These are phyloP conservation scores for Chaenogobius annularis DNA, from an alignment of 2,113 vertebrate species.

Conservation along the genomic window DNA sequence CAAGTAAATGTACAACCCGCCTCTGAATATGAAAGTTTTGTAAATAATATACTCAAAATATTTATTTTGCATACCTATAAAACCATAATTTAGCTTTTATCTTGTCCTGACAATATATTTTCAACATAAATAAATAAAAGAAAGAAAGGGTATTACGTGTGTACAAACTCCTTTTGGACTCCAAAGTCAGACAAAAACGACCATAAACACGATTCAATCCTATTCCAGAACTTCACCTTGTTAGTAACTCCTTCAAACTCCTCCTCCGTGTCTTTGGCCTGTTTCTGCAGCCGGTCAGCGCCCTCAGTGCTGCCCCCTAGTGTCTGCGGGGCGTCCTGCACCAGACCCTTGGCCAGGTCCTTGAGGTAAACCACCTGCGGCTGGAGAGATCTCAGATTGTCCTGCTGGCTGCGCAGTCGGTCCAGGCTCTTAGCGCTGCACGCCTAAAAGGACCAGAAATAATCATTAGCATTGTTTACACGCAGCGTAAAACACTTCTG, in stretches of 20 bases:
- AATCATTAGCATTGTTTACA: not conserved
- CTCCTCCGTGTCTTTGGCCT: slow-evolving; percentile 82
- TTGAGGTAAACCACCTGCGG: slow-evolving; percentile 91
- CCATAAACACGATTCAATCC: not conserved
- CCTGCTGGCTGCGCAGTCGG: slow-evolving; percentile 88
- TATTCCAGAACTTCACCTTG: slow-evolving; percentile 68
- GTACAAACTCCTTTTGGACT: not conserved
- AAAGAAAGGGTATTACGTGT: too few species aligned
- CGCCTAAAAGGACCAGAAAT: slow-evolving; percentile 73
- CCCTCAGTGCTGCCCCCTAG: slow-evolving; percentile 76
- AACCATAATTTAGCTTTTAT: too few species aligned
- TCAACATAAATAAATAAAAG: too few species aligned
- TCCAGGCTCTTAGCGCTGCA: slow-evolving; percentile 96
- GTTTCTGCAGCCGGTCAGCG: slow-evolving; percentile 78
- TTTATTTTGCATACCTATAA: too few species aligned
- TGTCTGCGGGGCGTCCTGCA: slow-evolving; percentile 85
- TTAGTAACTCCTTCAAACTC: slow-evolving; percentile 83
- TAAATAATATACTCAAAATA: too few species aligned
- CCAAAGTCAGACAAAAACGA: too few species aligned
- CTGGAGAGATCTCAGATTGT: slow-evolving; percentile 84
- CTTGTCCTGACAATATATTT: too few species aligned
- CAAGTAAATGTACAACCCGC: too few species aligned
- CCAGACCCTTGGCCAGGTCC: slow-evolving; percentile 87
- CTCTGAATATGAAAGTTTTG: too few species aligned
- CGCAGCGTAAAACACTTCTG: not conserved